Conservation (phyloP, 2,888 invertebrate species). For the Leptarthrus brevirostris region DNA sequence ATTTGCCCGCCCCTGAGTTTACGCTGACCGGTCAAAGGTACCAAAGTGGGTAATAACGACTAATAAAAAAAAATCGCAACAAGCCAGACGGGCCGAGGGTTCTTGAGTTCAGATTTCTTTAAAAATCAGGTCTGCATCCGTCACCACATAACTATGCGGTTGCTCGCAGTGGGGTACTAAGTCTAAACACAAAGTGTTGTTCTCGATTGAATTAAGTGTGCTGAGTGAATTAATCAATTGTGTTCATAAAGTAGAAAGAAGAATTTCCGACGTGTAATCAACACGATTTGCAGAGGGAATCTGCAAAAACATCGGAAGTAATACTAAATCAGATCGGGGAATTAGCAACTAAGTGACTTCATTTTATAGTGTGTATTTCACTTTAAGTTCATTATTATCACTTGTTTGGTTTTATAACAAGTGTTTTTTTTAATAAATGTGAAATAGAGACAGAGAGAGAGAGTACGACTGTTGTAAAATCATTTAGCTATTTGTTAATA, state of each 20-base stretch:
- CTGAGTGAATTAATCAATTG: constrained; percentile 43
- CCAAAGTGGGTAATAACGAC: neutral
- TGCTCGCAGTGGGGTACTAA: no score
- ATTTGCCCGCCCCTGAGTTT: neutral
- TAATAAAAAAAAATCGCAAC: no score
- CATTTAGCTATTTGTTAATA: no score
- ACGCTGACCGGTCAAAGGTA: neutral
- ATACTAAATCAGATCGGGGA: neutral
- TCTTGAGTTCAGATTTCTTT: neutral
- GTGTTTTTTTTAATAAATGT: no score
- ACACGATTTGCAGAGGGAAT: neutral
- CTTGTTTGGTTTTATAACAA: no score
- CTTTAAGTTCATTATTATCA: no score
- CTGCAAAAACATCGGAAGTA: constrained; percentile 28
- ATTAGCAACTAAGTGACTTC: neutral
- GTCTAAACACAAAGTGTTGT: neutral
- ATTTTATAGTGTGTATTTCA: no score
- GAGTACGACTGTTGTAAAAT: no score
- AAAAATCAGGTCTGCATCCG: neutral
- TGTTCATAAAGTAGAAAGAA: neutral
- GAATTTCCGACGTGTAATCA: constrained; percentile 27
- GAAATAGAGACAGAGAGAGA: no score
- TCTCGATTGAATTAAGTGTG: constrained; percentile 32
- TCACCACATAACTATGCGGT: neutral
- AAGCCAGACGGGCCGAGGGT: neutral